Conservation (phyloP, 2,113 vertebrate genomes). For the Callionymus lyra region DNA sequence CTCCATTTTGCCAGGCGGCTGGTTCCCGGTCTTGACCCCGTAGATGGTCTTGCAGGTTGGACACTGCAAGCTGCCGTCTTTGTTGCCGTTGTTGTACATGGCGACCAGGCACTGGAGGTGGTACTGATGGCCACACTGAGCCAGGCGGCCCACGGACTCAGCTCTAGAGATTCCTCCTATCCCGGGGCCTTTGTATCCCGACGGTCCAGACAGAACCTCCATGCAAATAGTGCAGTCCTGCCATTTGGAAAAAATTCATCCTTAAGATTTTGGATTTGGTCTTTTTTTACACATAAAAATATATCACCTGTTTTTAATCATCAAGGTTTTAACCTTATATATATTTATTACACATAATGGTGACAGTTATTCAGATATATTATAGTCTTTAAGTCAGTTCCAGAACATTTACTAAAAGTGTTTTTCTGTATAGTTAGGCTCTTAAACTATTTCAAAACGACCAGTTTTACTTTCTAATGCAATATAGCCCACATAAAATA, state of each 20-base stretch:
- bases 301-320: too few relatives aligned
- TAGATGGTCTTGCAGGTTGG: conserved; percentile 97
- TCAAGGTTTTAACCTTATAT: too few relatives aligned
- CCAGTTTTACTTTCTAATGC: too few relatives aligned
- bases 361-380: too few relatives aligned
- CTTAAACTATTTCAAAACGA: too few relatives aligned
- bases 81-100: conserved; percentile 97
- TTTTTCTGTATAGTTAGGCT: too few relatives aligned
- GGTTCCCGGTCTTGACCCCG: conserved; percentile 91
- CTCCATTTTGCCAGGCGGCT: conserved; percentile 96
- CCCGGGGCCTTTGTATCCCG: conserved; percentile 82
- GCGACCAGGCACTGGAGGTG: conserved; percentile 91
- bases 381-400: too few relatives aligned
- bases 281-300: neutral
- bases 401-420: too few relatives aligned
- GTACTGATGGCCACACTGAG: conserved; percentile 83
- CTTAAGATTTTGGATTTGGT: too few relatives aligned
- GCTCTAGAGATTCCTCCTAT: conserved; percentile 69
- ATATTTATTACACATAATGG: too few relatives aligned
- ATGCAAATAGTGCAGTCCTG: conserved; percentile 97
- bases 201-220: conserved; percentile 82
- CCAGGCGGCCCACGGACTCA: conserved; percentile 84
- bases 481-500: too few relatives aligned
- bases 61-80: conserved; percentile 90
- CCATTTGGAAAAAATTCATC: too few relatives aligned